These are phyloP conservation scores for Pseudochaenichthys georgianus DNA, from an alignment of 2,797 vertebrate species.

Conservation along the genomic window DNA sequence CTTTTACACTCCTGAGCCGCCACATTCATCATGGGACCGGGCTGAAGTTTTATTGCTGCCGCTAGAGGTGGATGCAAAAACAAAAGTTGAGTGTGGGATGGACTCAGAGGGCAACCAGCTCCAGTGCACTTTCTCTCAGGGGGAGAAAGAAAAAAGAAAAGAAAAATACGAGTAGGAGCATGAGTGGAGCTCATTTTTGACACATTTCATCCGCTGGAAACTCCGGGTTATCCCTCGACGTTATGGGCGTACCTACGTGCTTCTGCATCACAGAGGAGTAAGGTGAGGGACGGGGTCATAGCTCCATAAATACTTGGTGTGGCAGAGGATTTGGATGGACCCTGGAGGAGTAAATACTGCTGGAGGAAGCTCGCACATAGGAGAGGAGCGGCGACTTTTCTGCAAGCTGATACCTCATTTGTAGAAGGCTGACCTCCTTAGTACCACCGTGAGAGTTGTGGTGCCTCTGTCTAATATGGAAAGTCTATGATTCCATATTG, in stretches of 20 bases:
- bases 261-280: conserved; percentile 71
- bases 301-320: conserved; percentile 75
- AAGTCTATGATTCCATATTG: conserved; percentile 55
- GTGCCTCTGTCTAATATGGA: conserved; percentile 53
- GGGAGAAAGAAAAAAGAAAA: background rate
- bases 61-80: conserved; percentile 95
- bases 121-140: conserved; percentile 59
- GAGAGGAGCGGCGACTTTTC: conserved; percentile 55
- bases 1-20: conserved; percentile 94
- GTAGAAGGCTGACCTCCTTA: conserved; percentile 24
- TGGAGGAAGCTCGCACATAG: conserved; percentile 43
- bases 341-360: conserved; percentile 58
- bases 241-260: conserved; percentile 78
- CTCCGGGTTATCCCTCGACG: conserved; percentile 55
- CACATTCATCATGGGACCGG: conserved; percentile 94
- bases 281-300: conserved; percentile 78
- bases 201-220: conserved; percentile 68
- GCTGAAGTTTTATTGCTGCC: conserved; percentile 91
- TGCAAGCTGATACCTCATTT: conserved; percentile 58
- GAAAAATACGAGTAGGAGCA: conserved; percentile 58
- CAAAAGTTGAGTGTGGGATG: conserved; percentile 89
- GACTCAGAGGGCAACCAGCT: conserved; percentile 83
- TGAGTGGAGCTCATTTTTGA: conserved; percentile 56
- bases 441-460: conserved; percentile 45
- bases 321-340: conserved; percentile 70